Conservation (phyloP, 2,888 invertebrate genomes). For the Lamellibrachia columna region DNA sequence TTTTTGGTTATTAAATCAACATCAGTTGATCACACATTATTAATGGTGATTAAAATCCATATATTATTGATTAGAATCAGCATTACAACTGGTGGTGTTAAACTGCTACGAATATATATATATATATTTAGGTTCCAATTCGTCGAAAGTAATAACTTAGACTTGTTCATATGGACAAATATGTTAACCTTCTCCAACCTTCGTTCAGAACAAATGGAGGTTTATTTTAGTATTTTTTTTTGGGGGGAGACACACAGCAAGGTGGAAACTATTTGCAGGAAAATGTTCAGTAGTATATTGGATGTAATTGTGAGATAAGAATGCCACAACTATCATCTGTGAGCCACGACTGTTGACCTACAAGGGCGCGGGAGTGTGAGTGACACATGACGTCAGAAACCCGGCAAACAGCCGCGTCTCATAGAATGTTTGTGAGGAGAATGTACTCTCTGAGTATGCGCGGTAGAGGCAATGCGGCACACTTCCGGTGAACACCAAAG, state of each 20-base stretch:
- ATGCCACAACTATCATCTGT: too few species aligned
- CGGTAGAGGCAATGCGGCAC: slow-evolving; percentile 58
- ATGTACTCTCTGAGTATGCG: slow-evolving; percentile 61
- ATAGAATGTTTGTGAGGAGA: slow-evolving; percentile 55
- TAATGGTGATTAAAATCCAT: not conserved
- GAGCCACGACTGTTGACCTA: not conserved
- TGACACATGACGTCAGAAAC: not conserved
- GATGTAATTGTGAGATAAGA: too few species aligned
- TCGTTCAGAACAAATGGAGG: too few species aligned
- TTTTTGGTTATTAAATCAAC: not conserved
- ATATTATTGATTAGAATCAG: not conserved
- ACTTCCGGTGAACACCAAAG: slow-evolving; percentile 57
- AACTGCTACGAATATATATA: not conserved
- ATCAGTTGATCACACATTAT: not conserved
- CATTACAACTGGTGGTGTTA: not conserved
- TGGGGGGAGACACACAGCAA: too few species aligned
- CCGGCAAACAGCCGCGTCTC: slow-evolving; percentile 22
- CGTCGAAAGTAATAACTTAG: not conserved
- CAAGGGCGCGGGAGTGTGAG: not conserved
- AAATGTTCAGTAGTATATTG: too few species aligned
- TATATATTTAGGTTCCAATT: not conserved
- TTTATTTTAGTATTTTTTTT: too few species aligned
- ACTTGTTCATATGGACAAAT: not conserved
- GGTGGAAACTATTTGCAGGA: too few species aligned
- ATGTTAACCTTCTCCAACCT: too few species aligned